Evolutionary conservation across 2,888 invertebrate genomes (phyloP).

Genomic region (Onchidella celtica): DNA sequence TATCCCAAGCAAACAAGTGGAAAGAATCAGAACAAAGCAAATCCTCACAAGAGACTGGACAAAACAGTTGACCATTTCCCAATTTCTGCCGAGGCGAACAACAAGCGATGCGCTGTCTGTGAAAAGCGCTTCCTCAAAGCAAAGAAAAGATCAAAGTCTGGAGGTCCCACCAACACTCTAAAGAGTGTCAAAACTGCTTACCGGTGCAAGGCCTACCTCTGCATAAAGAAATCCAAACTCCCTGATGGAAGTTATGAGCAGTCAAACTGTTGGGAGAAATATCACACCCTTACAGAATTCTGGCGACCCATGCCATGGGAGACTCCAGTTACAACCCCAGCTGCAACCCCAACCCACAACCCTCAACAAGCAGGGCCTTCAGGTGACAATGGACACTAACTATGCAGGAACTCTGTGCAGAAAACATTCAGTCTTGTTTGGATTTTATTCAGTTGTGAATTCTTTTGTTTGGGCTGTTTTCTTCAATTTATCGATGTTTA

Average conservation of each 20-base stretch:
- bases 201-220: background rate
- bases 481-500: too few species aligned
- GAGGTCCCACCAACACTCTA: background rate
- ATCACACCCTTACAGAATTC: background rate
- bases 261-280: background rate
- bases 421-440: too few species aligned
- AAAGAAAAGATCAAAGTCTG: background rate
- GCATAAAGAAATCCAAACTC: background rate
- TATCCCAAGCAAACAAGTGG: background rate
- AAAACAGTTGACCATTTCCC: background rate
- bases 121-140: background rate
- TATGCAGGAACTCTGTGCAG: too few species aligned
- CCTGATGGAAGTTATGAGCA: background rate
- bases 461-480: too few species aligned
- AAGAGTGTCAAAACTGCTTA: background rate
- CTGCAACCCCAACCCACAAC: background rate
- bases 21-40: background rate
- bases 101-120: background rate
- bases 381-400: too few species aligned
- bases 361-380: too few species aligned
- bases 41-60: background rate
- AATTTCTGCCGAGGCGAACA: background rate
- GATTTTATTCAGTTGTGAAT: too few species aligned
- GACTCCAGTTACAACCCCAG: background rate
- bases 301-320: background rate